Evolutionary conservation across 2,797 vertebrate genomes (phyloP), one percentile per base, ranked within the genome.

Genomic region (Mallotus villosus): DNA sequence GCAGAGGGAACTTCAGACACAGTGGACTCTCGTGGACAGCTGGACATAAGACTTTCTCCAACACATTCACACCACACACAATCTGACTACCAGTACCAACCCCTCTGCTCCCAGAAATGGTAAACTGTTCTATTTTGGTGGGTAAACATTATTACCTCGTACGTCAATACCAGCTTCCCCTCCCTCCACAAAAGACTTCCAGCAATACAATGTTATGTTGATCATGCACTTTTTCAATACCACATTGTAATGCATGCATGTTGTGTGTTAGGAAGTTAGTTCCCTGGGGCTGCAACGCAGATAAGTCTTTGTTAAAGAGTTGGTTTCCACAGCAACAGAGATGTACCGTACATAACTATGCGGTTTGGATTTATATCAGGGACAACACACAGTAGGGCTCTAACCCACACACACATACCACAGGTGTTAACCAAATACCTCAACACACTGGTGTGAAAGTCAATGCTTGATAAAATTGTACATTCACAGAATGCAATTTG

Each of bases 401-500:
- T 55, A 55, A 25, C 17, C 4, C 17, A 49, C 37, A 62, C 21
- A 22, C 16, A 57, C 32, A n/a, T n/a, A 71, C 12, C 17, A 4
- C 46, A 25, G 46, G 34, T 49, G 58, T 63, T 46, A 49, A 78
- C 32, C 78, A 85, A 87, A 84, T 83, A 79, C 86, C 81, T 85
- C 67, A 63, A 81, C 76, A 79, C 19, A 73, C 72, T 21, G 0
- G n/a, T 12, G 6, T 11, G 24, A 3, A 51, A 9, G 62, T 63
- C 27, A 24, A 37, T 68, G 37, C 66, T 55, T 73, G 64, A 79
- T 7, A 55, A 55, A 5, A 55, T n/a, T 55, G 5, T 55, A 55
- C 19, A 55, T 46, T 46, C 41, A 46, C 41, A 2, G 2, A 12
- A 46, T 11, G 8, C 41, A 46, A 46, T 46, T 46, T 12, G 14